Evolutionary conservation across 2,888 invertebrate genomes (phyloP), one percentile per base, ranked within the genome.

Genomic region (Patella depressa): DNA sequence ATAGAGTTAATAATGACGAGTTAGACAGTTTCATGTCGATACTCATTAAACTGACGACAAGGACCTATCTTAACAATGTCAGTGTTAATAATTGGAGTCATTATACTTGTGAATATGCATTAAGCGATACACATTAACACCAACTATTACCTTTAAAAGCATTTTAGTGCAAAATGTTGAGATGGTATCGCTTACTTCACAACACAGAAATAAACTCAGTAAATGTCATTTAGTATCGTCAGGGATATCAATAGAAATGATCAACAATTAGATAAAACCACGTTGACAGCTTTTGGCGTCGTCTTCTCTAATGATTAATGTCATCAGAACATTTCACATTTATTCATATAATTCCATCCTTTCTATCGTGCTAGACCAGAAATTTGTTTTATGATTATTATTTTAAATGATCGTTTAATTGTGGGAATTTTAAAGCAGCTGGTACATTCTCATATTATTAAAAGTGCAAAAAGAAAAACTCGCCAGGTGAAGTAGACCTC

Each of bases 231-330:
- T 65, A 65, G 65, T 65, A 65, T 24, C 65, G 19, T 24, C 19
- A 24, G 24, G 19, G 19, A 65, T 65, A 65, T 65, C 65, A 65
- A 65, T 65, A 65, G 65, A 19, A 65, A 65, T 65, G 24, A 65
- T 65, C 65, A 65, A 65, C 65, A 65, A 65, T 65, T 65, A 65
- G 65, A 65, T 65, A n/a, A 65, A 65, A 65, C 24, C 65, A 19
- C 24, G 65, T 65, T 65, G 65, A 65, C 65, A 65, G 65, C 65
- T 65, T 19, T 24, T 65, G 65, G 65, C 65, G 65, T 65, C 65
- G 19, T 65, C 24, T 65, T 24, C 19, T 65, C 24, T 65, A 65
- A 24, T 65, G 65, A 65, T 65, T 65, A 24, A 65, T 65, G 65
- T 65, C 19, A 24, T 24, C 65, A 19, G 19, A 19, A 65, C 19